A percentile compares a stretch with the other conserved stretches of the same genome.
Evolutionary conservation across 2,797 vertebrate species (phyloP).

Genomic region (Staurois parvus): DNA sequence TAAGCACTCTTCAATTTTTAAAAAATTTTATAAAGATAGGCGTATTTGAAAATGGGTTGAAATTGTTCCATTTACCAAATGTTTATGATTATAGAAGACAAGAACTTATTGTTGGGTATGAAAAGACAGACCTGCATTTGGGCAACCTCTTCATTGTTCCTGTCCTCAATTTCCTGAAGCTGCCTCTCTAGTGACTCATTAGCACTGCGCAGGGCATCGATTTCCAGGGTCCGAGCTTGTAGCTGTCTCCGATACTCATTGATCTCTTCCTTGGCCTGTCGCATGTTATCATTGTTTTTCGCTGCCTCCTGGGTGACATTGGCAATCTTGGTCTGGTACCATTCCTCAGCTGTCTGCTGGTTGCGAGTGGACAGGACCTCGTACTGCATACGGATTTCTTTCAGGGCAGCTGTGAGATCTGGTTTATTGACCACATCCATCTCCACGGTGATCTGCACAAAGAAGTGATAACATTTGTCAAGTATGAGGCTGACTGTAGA

Average conservation of each 20-base stretch:
- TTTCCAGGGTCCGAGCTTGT: slow-evolving; percentile 81
- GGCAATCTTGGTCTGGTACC: slow-evolving; percentile 82
- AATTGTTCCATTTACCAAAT: neutral
- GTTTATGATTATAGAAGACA: too few species aligned
- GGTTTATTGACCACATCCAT: slow-evolving; percentile 77
- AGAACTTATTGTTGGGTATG: too few species aligned
- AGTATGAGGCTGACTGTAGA: too few species aligned
- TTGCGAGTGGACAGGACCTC: slow-evolving; percentile 83
- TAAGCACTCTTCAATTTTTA: too few species aligned
- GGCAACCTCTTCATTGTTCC: slow-evolving; percentile 78
- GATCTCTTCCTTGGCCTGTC: slow-evolving; percentile 84
- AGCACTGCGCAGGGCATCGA: slow-evolving; percentile 82
- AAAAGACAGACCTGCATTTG: slow-evolving; percentile 72
- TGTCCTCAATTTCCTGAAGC: slow-evolving; percentile 80
- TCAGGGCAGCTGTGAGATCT: slow-evolving; percentile 80
- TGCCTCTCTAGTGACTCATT: slow-evolving; percentile 82
- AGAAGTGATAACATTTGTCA: neutral
- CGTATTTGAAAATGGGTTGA: too few species aligned
- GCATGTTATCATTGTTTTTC: slow-evolving; percentile 81
- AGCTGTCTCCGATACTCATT: slow-evolving; percentile 84
- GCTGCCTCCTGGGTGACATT: slow-evolving; percentile 78
- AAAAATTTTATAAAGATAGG: too few species aligned
- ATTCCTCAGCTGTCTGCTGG: slow-evolving; percentile 83
- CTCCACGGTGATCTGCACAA: slow-evolving; percentile 72
- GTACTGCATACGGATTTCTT: slow-evolving; percentile 83